phyloP scores from a whole-genome alignment of 92 coral and sea anemone species.

The Epizoanthus rinbou region DNA sequence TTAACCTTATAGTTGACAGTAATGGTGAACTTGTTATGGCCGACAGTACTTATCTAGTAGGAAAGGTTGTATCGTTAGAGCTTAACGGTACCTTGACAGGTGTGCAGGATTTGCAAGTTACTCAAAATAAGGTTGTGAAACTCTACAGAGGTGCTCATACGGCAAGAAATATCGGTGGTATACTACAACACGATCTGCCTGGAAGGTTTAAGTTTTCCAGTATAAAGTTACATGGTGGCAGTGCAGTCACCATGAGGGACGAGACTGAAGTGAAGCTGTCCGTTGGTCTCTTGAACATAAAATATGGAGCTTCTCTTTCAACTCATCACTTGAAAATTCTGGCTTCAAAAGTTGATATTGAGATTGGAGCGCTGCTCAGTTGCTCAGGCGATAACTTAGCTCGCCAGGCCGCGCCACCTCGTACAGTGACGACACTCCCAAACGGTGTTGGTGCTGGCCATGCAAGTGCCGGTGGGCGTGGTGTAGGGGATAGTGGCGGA shows the following conservation, averaged over 20 bases:
- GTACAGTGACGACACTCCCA: conserved; percentile 27
- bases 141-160: conserved; percentile 55
- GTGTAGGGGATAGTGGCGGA: conserved; percentile 49
- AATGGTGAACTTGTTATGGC: conserved; percentile 57
- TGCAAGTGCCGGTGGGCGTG: conserved; percentile 65
- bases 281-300: conserved; percentile 57
- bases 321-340: conserved; percentile 54
- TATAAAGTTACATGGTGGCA: conserved; percentile 57
- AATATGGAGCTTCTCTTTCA: conserved; percentile 57
- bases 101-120: conserved; percentile 55
- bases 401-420: conserved; percentile 39
- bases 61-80: conserved; percentile 50
- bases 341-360: conserved; percentile 62
- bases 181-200: background rate
- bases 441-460: conserved; percentile 72
- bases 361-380: conserved; percentile 62
- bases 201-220: conserved; percentile 58
- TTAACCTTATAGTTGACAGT: conserved; percentile 57
- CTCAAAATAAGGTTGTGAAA: conserved; percentile 55
- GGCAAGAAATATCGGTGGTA: conserved; percentile 11
- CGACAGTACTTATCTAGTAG: conserved; percentile 47
- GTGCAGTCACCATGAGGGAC: conserved; percentile 57
- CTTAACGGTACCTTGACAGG: conserved; percentile 68
- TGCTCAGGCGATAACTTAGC: conserved; percentile 64
- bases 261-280: conserved; percentile 41